Percentiles rank a stretch among this genome's conserved stretches.
These are phyloP conservation scores for Lucinisca nassula DNA, from an alignment of 2,888 invertebrate species.

Conservation along the genomic window DNA sequence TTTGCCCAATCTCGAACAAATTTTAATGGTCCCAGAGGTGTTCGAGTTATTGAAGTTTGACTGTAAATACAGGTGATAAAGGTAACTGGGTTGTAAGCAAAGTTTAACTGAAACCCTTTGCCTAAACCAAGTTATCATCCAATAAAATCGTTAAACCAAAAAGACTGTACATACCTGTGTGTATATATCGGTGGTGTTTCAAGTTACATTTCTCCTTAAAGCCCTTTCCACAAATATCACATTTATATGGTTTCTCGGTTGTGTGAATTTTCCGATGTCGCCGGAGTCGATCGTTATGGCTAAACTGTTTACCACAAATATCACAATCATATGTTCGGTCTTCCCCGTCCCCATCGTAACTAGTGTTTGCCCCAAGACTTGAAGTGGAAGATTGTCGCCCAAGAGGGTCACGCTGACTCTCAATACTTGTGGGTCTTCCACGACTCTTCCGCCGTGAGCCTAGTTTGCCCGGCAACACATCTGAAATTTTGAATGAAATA, in stretches of 20 bases:
- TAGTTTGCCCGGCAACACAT: slow-evolving; percentile 49
- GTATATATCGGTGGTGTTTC: slow-evolving; percentile 69
- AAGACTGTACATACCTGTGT: slow-evolving; percentile 54
- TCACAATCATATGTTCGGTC: slow-evolving; percentile 69
- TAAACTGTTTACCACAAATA: slow-evolving; percentile 69
- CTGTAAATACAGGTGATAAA: too few relatives aligned
- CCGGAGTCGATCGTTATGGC: slow-evolving; percentile 65
- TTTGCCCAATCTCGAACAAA: too few relatives aligned
- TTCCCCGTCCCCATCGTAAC: slow-evolving; percentile 61
- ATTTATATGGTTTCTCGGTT: slow-evolving; percentile 69
- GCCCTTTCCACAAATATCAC: slow-evolving; percentile 70
- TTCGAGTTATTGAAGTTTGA: too few relatives aligned
- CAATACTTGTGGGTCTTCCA: slow-evolving; percentile 69
- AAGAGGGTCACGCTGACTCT: slow-evolving; percentile 64
- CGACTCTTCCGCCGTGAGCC: slow-evolving; percentile 64
- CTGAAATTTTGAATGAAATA: slow-evolving; percentile 7
- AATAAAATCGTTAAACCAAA: too few relatives aligned
- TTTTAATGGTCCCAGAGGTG: too few relatives aligned
- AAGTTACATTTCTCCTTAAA: slow-evolving; percentile 70
- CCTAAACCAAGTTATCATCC: too few relatives aligned
- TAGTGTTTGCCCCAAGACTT: slow-evolving; percentile 64
- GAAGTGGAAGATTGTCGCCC: slow-evolving; percentile 65
- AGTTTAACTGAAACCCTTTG: too few relatives aligned
- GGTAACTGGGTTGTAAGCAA: too few relatives aligned
- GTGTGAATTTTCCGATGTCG: slow-evolving; percentile 71